These are phyloP conservation scores for Torymus auratus DNA, from an alignment of 2,888 invertebrate species.

Conservation along the genomic window DNA sequence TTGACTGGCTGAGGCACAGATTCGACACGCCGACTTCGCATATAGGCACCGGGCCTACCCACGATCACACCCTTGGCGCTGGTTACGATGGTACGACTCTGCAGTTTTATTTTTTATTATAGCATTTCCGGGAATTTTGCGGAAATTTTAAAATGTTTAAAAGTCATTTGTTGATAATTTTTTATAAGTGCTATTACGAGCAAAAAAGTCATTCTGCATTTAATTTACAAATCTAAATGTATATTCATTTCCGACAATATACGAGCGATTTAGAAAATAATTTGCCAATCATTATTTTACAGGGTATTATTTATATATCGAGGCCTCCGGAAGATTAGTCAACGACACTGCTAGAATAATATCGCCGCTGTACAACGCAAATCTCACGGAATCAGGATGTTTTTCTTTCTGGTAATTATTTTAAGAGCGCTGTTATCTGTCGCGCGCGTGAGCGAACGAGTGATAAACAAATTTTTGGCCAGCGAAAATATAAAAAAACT, in stretches of 20 bases:
- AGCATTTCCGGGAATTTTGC: too few species aligned
- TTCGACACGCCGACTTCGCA: slow-evolving; percentile 82
- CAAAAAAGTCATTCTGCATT: too few species aligned
- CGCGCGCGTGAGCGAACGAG: too few species aligned
- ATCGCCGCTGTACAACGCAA: slow-evolving; percentile 83
- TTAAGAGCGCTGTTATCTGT: too few species aligned
- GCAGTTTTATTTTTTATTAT: neutral
- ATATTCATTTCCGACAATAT: too few species aligned
- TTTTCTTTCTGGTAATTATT: slow-evolving; percentile 77
- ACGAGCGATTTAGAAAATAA: too few species aligned
- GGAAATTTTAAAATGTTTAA: too few species aligned
- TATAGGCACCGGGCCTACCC: slow-evolving; percentile 84
- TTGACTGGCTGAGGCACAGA: slow-evolving; percentile 85
- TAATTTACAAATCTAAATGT: too few species aligned
- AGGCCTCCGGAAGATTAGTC: slow-evolving; percentile 81
- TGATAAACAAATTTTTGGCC: too few species aligned
- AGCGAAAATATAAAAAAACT: neutral
- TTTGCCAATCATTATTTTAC: slow-evolving; percentile 51
- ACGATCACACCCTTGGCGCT: slow-evolving; percentile 85
- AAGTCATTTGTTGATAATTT: too few species aligned
- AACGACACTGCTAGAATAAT: slow-evolving; percentile 85
- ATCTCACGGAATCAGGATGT: slow-evolving; percentile 76
- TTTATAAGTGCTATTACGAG: too few species aligned
- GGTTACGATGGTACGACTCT: slow-evolving; percentile 76
- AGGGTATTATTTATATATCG: slow-evolving; percentile 91